Evolutionary conservation across 2,888 invertebrate genomes (phyloP).

Genomic region (Melolontha melolontha): DNA sequence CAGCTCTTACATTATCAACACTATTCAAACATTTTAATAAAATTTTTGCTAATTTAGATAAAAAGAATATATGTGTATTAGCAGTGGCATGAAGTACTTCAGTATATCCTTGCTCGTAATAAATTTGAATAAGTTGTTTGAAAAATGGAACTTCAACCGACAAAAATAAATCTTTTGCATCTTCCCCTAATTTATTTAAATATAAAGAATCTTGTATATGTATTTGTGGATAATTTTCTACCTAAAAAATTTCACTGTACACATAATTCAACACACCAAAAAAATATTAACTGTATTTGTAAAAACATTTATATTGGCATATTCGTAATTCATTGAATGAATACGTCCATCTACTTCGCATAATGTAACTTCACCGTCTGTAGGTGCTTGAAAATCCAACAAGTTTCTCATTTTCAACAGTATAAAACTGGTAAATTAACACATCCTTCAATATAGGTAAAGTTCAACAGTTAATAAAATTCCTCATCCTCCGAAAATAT

Average conservation of each 20-base stretch:
- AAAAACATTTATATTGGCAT: constrained; percentile 70
- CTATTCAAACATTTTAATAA: constrained; percentile 69
- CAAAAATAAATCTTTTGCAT: constrained; percentile 69
- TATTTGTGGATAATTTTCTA: constrained; percentile 77
- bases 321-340: constrained; percentile 70
- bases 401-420: constrained; percentile 56
- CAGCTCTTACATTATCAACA: constrained; percentile 68
- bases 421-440: no score
- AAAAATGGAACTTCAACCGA: constrained; percentile 78
- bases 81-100: constrained; percentile 77
- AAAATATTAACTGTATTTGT: constrained; percentile 69
- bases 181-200: constrained; percentile 69
- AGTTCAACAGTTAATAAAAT: no score
- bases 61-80: constrained; percentile 58
- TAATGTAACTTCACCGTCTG: constrained; percentile 68
- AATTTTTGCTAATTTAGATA: constrained; percentile 68
- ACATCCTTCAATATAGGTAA: no score
- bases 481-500: no score
- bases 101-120: constrained; percentile 80
- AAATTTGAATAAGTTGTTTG: constrained; percentile 80
- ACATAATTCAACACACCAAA: constrained; percentile 14
- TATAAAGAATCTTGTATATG: constrained; percentile 74
- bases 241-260: constrained; percentile 61
- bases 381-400: constrained; percentile 57
- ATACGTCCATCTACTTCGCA: constrained; percentile 75